Evolutionary conservation across 1,140 invertebrate genomes (phyloP).

Genomic region (Drosophila truncata): DNA sequence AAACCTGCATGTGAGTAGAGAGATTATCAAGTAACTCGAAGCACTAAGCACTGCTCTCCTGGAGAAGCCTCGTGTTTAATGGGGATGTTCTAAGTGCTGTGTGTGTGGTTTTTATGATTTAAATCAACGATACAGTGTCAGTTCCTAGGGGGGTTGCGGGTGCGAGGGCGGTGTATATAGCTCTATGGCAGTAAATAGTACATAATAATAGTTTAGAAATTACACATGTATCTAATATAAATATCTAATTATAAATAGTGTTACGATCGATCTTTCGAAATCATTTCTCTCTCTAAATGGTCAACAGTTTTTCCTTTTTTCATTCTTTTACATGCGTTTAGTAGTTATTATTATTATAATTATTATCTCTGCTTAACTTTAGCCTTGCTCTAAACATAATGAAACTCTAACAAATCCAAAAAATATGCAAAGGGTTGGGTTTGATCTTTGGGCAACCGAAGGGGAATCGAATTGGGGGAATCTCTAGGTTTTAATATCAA

Average conservation of each 20-base stretch:
- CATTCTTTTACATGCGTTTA: constrained; percentile 28
- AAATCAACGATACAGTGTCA: constrained; percentile 30
- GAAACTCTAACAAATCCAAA: constrained; percentile 68
- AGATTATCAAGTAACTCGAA: constrained; percentile 36
- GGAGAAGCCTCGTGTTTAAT: constrained; percentile 31
- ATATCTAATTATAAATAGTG: constrained; percentile 73
- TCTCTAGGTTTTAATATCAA: constrained; percentile 24
- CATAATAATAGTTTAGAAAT: constrained; percentile 72
- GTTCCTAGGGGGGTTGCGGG: constrained; percentile 17
- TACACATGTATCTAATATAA: constrained; percentile 70
- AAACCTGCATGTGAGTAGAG: constrained; percentile 54
- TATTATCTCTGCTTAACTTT: constrained; percentile 51
- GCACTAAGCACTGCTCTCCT: constrained; percentile 45
- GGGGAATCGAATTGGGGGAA: constrained; percentile 1
- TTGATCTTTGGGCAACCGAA: constrained; percentile 11
- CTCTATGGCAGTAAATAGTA: constrained; percentile 82
- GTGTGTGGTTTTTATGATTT: constrained; percentile 2
- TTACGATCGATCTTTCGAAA: constrained; percentile 57
- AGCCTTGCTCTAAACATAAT: constrained; percentile 50
- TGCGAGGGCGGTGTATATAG: constrained; percentile 53
- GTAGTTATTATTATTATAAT: constrained; percentile 28
- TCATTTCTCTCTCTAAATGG: constrained; percentile 59
- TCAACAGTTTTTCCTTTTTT: constrained; percentile 62
- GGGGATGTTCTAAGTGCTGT: constrained; percentile 25
- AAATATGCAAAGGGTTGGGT: constrained; percentile 35